Percentiles rank a stretch among this genome's conserved stretches.
Conservation (phyloP, 2,113 vertebrate genomes). For the Nanorana parkeri region DNA sequence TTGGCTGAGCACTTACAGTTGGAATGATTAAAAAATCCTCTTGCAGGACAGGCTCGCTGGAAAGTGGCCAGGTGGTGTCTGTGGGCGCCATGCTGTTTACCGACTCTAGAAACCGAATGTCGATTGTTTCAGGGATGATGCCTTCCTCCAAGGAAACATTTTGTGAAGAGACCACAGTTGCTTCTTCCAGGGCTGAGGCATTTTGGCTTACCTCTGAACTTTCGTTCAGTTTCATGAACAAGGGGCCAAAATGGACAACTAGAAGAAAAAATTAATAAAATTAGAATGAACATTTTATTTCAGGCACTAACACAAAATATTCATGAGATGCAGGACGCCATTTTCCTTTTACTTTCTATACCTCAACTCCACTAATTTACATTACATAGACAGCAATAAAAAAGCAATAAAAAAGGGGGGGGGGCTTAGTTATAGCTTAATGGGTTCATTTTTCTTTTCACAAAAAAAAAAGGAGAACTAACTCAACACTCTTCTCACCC, state of each 20-base stretch:
- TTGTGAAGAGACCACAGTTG: background rate
- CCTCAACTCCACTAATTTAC: too few relatives aligned
- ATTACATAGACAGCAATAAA: too few relatives aligned
- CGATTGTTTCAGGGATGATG: background rate
- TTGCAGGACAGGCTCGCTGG: background rate
- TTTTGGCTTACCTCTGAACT: background rate
- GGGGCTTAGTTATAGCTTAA: too few relatives aligned
- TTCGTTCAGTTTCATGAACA: background rate
- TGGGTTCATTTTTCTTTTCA: too few relatives aligned
- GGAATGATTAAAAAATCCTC: background rate
- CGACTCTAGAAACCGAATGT: background rate
- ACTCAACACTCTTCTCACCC: too few relatives aligned
- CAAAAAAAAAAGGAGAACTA: too few relatives aligned
- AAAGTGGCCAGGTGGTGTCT: background rate
- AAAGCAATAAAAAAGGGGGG: too few relatives aligned
- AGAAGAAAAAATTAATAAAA: background rate
- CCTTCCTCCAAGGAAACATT: background rate
- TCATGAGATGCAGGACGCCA: background rate
- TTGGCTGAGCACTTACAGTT: background rate
- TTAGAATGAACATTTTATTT: background rate
- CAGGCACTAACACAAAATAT: background rate
- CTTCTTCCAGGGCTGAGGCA: background rate
- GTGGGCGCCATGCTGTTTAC: background rate
- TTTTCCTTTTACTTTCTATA: too few relatives aligned
- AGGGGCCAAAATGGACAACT: conserved; percentile 15